These are phyloP conservation scores for Neoaliturus tenellus DNA, from an alignment of 2,888 invertebrate species.

Conservation along the genomic window DNA sequence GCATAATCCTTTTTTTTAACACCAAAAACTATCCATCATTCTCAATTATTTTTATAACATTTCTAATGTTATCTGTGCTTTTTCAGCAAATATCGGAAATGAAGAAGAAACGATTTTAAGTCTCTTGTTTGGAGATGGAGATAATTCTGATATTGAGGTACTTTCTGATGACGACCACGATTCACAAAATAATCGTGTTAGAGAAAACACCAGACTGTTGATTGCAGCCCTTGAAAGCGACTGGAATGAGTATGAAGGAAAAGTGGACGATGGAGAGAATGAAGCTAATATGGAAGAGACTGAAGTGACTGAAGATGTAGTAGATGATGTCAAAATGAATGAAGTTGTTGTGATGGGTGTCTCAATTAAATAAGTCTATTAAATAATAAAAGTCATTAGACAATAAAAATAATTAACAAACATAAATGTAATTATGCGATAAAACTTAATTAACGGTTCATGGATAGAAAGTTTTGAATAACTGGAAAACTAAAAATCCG, in stretches of 20 bases:
- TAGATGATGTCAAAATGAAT: background rate
- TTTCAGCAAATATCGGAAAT: background rate
- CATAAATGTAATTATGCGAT: too few relatives aligned
- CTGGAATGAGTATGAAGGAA: background rate
- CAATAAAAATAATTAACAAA: too few relatives aligned
- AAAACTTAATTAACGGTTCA: too few relatives aligned
- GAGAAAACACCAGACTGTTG: background rate
- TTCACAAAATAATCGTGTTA: background rate
- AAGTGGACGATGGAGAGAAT: background rate
- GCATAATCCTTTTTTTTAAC: background rate
- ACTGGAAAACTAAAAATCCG: too few relatives aligned
- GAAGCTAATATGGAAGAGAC: too few relatives aligned
- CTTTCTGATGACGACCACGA: slow-evolving; percentile 25
- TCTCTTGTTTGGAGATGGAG: background rate
- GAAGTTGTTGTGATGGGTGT: too few relatives aligned
- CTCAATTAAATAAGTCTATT: too few relatives aligned
- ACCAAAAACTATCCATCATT: background rate
- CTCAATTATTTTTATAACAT: background rate
- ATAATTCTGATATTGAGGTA: background rate
- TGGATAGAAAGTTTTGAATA: too few relatives aligned
- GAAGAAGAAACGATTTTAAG: background rate
- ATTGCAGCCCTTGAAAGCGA: background rate
- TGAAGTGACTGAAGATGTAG: background rate
- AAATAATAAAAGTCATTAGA: too few relatives aligned
- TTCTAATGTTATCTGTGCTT: background rate